Evolutionary conservation across 2,113 vertebrate species (phyloP).

Genomic region (Etia nguti): DNA sequence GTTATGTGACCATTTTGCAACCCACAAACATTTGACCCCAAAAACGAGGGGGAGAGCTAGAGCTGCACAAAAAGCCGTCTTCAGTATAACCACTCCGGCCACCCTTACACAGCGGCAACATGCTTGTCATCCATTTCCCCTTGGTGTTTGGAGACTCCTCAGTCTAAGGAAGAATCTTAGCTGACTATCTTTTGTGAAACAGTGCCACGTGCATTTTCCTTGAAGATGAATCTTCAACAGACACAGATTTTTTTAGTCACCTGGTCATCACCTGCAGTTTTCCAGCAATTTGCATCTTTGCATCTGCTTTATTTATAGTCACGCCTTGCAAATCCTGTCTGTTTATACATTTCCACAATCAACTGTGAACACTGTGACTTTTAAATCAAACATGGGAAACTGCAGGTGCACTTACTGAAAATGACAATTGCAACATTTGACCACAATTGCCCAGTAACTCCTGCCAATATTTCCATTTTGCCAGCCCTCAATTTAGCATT

Average conservation of each 20-base stretch:
- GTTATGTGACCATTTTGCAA: not conserved
- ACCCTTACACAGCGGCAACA: not conserved
- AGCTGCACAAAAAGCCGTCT: not conserved
- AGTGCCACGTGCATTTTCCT: not conserved
- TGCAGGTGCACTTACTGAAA: not conserved
- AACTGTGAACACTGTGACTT: not conserved
- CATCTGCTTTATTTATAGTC: not conserved
- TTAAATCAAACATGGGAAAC: not conserved
- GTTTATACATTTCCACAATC: not conserved
- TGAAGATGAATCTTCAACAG: not conserved
- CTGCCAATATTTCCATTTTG: not conserved
- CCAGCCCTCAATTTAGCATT: not conserved
- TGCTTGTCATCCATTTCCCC: not conserved
- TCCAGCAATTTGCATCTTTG: not conserved
- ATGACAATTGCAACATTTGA: not conserved
- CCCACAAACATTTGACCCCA: not conserved
- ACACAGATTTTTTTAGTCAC: not conserved
- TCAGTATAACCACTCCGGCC: not conserved
- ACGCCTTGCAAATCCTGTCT: not conserved
- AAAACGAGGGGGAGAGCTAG: not conserved
- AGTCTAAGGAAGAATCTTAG: not conserved
- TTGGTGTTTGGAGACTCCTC: not conserved
- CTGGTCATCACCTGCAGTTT: not conserved
- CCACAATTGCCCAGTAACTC: not conserved
- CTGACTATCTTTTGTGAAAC: not conserved